phyloP scores from a whole-genome alignment of 2,113 vertebrate species.

The Alexandromys fortis region DNA sequence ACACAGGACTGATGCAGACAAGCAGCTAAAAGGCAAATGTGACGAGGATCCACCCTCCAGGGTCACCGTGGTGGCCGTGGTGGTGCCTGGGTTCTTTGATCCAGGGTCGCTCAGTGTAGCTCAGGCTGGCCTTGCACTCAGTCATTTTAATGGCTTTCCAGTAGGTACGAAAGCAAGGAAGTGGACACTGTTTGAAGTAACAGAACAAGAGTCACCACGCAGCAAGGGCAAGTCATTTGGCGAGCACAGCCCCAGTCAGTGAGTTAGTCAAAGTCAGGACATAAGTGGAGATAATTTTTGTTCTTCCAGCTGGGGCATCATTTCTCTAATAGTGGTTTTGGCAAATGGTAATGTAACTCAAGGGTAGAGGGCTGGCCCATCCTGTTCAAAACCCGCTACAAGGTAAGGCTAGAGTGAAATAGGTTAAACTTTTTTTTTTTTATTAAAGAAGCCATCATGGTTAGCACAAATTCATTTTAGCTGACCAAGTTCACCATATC shows the following conservation, averaged over 20 bases:
- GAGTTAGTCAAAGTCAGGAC: neutral
- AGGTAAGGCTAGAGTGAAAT: neutral
- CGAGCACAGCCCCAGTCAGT: neutral
- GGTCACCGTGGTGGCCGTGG: no score
- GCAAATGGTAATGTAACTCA: neutral
- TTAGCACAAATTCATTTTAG: constrained; percentile 1
- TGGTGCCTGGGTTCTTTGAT: neutral
- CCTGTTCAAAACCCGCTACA: neutral
- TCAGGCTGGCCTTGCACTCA: neutral
- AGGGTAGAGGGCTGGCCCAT: neutral
- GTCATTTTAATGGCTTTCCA: neutral
- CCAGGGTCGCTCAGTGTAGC: neutral
- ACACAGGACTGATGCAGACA: neutral
- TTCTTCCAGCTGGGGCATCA: neutral
- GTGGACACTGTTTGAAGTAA: neutral
- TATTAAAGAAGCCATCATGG: neutral
- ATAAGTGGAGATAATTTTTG: neutral
- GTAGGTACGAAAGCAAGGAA: neutral
- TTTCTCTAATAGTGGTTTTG: neutral
- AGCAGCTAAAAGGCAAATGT: neutral
- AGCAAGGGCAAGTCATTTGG: neutral
- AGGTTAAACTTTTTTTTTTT: neutral
- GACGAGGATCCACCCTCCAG: neutral
- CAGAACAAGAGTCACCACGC: neutral
- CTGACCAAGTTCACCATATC: constrained; percentile 25